These are phyloP conservation scores for Batillaria attramentaria DNA, from an alignment of 1,140 invertebrate genomes.

Conservation along the genomic window DNA sequence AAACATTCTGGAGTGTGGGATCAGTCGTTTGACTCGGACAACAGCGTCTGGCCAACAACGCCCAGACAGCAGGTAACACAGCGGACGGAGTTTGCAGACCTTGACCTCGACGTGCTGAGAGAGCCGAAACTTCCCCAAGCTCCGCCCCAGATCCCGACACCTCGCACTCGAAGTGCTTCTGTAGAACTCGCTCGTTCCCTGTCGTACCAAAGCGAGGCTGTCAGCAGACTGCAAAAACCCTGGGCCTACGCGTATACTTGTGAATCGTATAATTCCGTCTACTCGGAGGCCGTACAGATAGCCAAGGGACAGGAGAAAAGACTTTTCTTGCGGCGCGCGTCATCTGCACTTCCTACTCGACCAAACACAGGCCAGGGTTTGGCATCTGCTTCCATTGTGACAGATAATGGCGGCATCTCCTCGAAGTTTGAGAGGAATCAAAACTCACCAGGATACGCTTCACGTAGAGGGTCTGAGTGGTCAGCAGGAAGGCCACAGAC, in stretches of 20 bases:
- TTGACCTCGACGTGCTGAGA: neutral
- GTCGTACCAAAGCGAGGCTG: conserved; percentile 20
- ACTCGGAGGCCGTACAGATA: conserved; percentile 9
- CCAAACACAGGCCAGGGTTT: neutral
- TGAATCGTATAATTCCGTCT: conserved; percentile 16
- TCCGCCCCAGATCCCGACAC: neutral
- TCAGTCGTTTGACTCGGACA: neutral
- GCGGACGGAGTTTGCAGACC: neutral
- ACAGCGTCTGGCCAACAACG: neutral
- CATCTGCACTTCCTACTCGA: neutral
- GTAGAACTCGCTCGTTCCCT: conserved; percentile 16
- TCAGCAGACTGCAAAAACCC: conserved; percentile 21
- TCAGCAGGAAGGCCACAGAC: neutral
- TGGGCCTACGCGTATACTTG: conserved; percentile 24
- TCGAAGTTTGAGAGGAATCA: too few relatives aligned
- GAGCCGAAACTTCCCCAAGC: neutral
- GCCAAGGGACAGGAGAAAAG: neutral
- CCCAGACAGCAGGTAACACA: neutral
- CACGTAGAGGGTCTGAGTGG: neutral
- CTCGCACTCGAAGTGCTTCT: neutral
- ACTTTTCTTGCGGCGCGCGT: neutral
- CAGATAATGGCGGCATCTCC: too few relatives aligned
- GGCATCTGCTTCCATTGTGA: too few relatives aligned
- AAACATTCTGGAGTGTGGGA: neutral
- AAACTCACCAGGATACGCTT: neutral